A percentile compares a stretch with the other conserved stretches of the same genome.
These are phyloP conservation scores for Lasiommata megera DNA, from an alignment of 2,888 invertebrate genomes.

Conservation along the genomic window DNA sequence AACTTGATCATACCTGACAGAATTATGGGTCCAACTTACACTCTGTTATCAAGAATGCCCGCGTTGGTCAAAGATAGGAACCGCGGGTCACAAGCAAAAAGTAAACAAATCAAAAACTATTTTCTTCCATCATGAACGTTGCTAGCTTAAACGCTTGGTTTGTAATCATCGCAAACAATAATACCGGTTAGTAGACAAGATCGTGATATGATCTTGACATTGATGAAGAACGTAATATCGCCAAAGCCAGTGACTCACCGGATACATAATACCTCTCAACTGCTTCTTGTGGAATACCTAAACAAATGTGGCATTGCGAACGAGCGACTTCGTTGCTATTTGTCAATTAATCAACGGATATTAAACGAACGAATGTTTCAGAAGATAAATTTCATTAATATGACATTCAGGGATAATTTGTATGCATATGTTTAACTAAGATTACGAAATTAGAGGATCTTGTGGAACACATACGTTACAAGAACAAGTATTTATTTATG, in stretches of 20 bases:
- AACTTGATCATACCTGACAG: too few relatives aligned
- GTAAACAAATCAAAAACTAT: not conserved
- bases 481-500: too few relatives aligned
- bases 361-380: too few relatives aligned
- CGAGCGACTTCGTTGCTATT: not conserved
- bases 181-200: conserved; percentile 9
- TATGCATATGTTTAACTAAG: too few relatives aligned
- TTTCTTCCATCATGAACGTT: not conserved
- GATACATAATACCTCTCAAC: conserved; percentile 41
- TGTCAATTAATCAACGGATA: not conserved
- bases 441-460: too few relatives aligned
- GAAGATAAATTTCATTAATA: too few relatives aligned
- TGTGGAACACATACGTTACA: too few relatives aligned
- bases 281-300: conserved; percentile 29
- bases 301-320: conserved; percentile 22
- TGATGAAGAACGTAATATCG: conserved; percentile 43
- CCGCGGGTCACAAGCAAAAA: not conserved
- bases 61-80: too few relatives aligned
- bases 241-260: conserved; percentile 46
- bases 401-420: too few relatives aligned
- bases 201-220: conserved; percentile 54
- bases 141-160: not conserved
- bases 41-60: too few relatives aligned
- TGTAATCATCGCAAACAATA: conserved; percentile 5
- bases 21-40: too few relatives aligned